phyloP scores from a whole-genome alignment of 2,888 invertebrate species.

The Lutraria lutraria region DNA sequence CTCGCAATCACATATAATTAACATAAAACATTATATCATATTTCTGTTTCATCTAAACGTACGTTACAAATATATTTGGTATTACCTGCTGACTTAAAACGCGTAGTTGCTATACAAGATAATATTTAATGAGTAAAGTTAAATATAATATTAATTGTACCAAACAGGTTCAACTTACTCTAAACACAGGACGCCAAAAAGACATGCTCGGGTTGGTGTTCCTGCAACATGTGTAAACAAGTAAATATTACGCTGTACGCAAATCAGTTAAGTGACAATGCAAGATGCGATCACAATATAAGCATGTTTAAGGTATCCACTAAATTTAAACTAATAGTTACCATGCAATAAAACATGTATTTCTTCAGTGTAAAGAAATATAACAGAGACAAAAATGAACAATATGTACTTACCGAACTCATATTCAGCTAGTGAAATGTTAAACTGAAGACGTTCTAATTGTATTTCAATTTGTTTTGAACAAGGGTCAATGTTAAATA shows the following conservation, averaged over 20 bases:
- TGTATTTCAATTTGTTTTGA: constrained; percentile 64
- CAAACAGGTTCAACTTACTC: constrained; percentile 66
- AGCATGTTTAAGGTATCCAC: neutral
- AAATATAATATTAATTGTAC: neutral
- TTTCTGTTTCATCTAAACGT: too few species aligned
- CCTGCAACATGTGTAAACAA: constrained; percentile 51
- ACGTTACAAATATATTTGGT: too few species aligned
- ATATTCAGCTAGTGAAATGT: constrained; percentile 42
- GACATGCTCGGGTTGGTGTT: constrained; percentile 51
- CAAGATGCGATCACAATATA: too few species aligned
- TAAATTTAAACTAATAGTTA: neutral
- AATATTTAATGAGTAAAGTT: too few species aligned
- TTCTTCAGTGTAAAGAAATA: neutral
- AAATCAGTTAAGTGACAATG: neutral
- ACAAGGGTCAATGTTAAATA: constrained; percentile 72
- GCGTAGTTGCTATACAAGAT: too few species aligned
- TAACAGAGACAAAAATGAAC: neutral
- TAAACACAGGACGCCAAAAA: constrained; percentile 66
- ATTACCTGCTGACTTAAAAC: too few species aligned
- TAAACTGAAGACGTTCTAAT: constrained; percentile 67
- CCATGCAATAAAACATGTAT: neutral
- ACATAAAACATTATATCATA: too few species aligned
- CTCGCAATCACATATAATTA: too few species aligned
- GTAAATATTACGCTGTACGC: neutral
- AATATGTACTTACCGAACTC: constrained; percentile 38